Conservation (phyloP, 2,888 invertebrate genomes). For the Lottia gigantea region DNA sequence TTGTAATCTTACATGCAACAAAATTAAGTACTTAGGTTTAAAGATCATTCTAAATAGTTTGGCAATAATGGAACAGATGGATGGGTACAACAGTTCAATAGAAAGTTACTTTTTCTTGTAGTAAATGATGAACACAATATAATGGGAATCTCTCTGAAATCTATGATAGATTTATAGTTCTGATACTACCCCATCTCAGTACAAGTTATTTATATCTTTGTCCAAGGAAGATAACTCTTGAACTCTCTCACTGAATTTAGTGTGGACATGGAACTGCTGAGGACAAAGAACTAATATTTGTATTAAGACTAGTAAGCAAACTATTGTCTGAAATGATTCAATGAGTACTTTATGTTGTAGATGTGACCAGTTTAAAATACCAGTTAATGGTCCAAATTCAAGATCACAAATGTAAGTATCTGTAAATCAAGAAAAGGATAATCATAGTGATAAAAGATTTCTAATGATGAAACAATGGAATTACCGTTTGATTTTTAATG, state of each 20-base stretch:
- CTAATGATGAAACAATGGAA: constrained; percentile 6
- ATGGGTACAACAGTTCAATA: too few relatives aligned
- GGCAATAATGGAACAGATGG: too few relatives aligned
- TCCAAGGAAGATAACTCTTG: constrained; percentile 20
- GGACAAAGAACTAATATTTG: neutral
- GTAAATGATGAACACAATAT: constrained; percentile 19
- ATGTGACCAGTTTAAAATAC: too few relatives aligned
- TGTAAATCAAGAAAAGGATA: neutral
- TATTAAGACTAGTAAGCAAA: too few relatives aligned
- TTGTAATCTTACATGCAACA: too few relatives aligned
- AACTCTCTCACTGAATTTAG: constrained; percentile 23
- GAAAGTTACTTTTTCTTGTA: neutral
- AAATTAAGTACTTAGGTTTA: too few relatives aligned
- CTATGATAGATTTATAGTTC: constrained; percentile 21
- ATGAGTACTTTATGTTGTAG: too few relatives aligned
- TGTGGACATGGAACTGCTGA: constrained; percentile 19
- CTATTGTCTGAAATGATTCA: too few relatives aligned
- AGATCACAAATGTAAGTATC: neutral
- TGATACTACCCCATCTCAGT: constrained; percentile 13
- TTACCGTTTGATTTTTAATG: constrained; percentile 10
- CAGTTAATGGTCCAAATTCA: too few relatives aligned
- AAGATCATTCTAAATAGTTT: too few relatives aligned
- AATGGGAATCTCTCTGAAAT: constrained; percentile 29
- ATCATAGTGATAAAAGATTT: neutral
- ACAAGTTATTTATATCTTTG: too few relatives aligned